These are phyloP conservation scores for Ceraclea dissimilis DNA, from an alignment of 2,888 invertebrate genomes.

Conservation along the genomic window DNA sequence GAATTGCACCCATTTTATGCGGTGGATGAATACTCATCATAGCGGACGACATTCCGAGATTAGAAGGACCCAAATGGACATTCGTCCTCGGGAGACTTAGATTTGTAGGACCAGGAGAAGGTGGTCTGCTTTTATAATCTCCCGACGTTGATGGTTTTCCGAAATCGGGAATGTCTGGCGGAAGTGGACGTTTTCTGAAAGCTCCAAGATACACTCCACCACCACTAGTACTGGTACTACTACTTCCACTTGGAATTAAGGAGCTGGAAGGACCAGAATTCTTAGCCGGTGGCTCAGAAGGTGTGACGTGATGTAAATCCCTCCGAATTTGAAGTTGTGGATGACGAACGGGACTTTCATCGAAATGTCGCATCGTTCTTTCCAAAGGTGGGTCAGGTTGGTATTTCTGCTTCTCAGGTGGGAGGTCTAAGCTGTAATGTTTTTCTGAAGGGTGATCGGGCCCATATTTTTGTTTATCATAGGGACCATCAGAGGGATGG, in stretches of 20 bases:
- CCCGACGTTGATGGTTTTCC: conserved; percentile 37
- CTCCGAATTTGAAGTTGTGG: conserved; percentile 68
- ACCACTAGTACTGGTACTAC: too few species aligned
- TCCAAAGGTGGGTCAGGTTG: conserved; percentile 42
- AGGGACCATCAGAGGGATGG: conserved; percentile 3
- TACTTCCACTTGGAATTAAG: conserved; percentile 43
- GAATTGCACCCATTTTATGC: conserved; percentile 46
- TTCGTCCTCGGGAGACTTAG: conserved; percentile 42
- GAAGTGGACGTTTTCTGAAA: conserved; percentile 51
- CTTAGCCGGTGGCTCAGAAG: conserved; percentile 38
- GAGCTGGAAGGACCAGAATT: conserved; percentile 36
- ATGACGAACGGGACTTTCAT: conserved; percentile 43
- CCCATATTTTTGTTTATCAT: conserved; percentile 35
- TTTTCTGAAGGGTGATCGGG: conserved; percentile 30
- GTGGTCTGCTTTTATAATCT: conserved; percentile 42
- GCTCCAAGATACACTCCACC: conserved; percentile 45
- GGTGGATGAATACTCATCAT: conserved; percentile 41
- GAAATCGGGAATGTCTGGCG: conserved; percentile 44
- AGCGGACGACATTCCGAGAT: conserved; percentile 37
- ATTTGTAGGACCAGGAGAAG: conserved; percentile 48
- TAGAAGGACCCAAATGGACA: conserved; percentile 33
- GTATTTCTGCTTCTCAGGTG: conserved; percentile 42
- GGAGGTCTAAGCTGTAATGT: conserved; percentile 37
- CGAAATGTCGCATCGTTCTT: conserved; percentile 44
- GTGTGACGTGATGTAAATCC: conserved; percentile 57